Evolutionary conservation across 2,888 invertebrate genomes (phyloP), one percentile per base, ranked within the genome.

Genomic region (Drosophila recens): DNA sequence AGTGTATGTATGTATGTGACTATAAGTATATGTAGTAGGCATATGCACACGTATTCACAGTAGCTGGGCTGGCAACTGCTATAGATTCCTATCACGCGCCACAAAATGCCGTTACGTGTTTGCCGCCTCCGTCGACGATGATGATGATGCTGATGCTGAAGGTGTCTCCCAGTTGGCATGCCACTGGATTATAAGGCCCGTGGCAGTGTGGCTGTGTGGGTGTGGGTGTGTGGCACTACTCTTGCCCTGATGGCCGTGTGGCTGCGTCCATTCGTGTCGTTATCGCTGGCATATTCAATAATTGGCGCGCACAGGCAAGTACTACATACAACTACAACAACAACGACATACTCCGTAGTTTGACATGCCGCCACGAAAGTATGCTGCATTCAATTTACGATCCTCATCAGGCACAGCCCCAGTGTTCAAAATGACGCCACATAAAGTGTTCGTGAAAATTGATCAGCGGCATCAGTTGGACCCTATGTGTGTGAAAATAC

Each of bases 91-190:
- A 87, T 79, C 86, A 87, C 90, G 86, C 88, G 72, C 80, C 86
- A 65, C 86, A 87, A 87, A 87, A 87, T 87, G 88, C 75, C 80
- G 74, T 81, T 88, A 87, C 86, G 90, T 87, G 86, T 87, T 86
- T 87, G 82, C 87, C 82, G 82, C 70, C 79, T 62, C 42, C 78
- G 58, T 54, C 43, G 49, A 30, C 38, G 63, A 56, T 56, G 23
- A 17, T 17, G 17, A 17, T 17, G 17, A 23, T 23, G 23, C 23
- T 23, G 68, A 52, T 64, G 64, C 52, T 43, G 58, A n/a, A 71
- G 79, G 73, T 81, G 78, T 66, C 59, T 74, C 65, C 67, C 67
- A 66, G 62, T 58, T 64, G 77, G 73, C 61, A 38, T 67, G 62
- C 80, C 64, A 72, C 68, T 73, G 73, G 80, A 83, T 83, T 87